Evolutionary conservation across 2,113 vertebrate genomes (phyloP).

Genomic region (Phoenicopterus ruber): DNA sequence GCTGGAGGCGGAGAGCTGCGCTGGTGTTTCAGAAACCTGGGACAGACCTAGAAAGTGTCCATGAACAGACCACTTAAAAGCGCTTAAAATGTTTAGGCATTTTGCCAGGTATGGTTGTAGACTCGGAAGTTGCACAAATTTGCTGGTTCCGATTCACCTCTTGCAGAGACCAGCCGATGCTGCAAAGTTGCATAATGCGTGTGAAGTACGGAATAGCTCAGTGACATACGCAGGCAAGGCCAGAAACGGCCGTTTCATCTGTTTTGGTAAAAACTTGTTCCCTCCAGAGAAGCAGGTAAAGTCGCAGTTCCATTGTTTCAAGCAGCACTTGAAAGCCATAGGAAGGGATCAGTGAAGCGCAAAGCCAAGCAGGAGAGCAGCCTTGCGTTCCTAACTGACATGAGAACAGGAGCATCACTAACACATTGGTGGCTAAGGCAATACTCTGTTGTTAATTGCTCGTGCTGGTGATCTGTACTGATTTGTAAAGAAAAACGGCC

Average conservation of each 20-base stretch:
- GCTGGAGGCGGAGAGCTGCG: neutral
- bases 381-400: neutral
- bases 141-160: neutral
- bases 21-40: neutral
- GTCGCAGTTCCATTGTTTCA: neutral
- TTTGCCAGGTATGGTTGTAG: neutral
- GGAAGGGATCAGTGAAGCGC: neutral
- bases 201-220: neutral
- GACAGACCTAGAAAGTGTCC: neutral
- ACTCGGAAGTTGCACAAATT: neutral
- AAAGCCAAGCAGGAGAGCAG: neutral
- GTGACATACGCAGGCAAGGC: neutral
- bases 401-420: rapidly evolving
- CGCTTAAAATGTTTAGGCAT: neutral
- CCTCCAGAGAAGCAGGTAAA: neutral
- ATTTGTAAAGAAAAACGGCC: neutral
- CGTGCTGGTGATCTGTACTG: neutral
- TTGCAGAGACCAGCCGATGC: neutral
- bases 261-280: neutral
- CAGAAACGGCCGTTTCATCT: neutral
- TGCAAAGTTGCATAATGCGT: neutral
- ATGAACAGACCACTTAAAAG: neutral
- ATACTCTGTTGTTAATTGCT: neutral
- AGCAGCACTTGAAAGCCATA: neutral
- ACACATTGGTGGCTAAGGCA: rapidly evolving